These are phyloP conservation scores for Melospiza melodia DNA, from an alignment of 2,113 vertebrate genomes.

Conservation along the genomic window DNA sequence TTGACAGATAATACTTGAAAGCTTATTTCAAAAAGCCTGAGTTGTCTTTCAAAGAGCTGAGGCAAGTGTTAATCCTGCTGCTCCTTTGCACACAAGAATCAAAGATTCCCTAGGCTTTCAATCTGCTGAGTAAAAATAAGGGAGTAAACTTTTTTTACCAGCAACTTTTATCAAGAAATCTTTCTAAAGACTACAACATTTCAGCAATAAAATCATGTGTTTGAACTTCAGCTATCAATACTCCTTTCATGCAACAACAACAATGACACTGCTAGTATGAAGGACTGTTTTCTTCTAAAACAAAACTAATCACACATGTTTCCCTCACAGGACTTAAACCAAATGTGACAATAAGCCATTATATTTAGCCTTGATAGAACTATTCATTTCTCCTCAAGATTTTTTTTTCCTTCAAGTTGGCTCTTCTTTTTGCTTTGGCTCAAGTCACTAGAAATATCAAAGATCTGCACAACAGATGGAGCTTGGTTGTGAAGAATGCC, in stretches of 20 bases:
- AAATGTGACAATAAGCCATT: constrained; percentile 3
- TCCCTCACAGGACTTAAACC: not conserved
- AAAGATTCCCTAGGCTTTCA: not conserved
- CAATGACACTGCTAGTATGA: constrained; percentile 7
- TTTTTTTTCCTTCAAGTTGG: not conserved
- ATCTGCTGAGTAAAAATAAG: not conserved
- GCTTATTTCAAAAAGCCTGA: not conserved
- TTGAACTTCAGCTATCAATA: constrained; percentile 2
- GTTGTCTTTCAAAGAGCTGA: not conserved
- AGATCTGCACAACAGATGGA: constrained; percentile 32
- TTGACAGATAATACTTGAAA: not conserved
- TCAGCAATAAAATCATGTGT: constrained; percentile 47
- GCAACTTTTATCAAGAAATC: not conserved
- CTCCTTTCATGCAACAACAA: constrained; percentile 40
- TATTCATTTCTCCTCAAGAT: not conserved
- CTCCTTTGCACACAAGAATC: not conserved
- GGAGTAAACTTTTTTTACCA: not conserved
- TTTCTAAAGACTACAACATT: constrained; percentile 52
- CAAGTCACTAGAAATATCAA: not conserved
- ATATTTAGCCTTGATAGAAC: constrained; percentile 1
- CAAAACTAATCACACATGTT: constrained; percentile 16
- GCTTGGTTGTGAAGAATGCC: not conserved
- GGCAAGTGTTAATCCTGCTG: not conserved
- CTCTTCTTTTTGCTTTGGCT: not conserved
- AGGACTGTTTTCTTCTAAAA: constrained; percentile 57